A percentile compares a stretch with the other conserved stretches of the same genome.
phyloP scores from a whole-genome alignment of 2,888 invertebrate genomes.

The Lasioglossum marginatum region DNA sequence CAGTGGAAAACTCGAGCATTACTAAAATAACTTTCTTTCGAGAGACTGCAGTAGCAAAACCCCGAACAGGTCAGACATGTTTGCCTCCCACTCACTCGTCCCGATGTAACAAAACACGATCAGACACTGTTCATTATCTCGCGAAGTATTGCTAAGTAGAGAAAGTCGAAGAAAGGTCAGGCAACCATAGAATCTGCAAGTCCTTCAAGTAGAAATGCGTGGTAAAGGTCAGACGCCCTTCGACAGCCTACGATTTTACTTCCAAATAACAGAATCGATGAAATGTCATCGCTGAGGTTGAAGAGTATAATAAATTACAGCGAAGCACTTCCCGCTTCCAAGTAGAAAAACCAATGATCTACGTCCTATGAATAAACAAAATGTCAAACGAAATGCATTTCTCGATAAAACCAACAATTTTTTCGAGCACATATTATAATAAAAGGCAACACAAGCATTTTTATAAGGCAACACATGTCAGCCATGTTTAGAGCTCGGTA shows the following conservation, averaged over 20 bases:
- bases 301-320: background rate
- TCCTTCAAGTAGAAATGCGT: background rate
- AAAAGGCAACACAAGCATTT: too few species aligned
- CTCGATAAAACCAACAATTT: background rate
- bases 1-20: background rate
- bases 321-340: background rate
- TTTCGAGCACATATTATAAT: too few species aligned
- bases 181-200: background rate
- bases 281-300: background rate
- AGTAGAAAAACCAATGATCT: background rate
- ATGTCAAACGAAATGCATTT: background rate
- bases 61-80: background rate
- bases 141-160: background rate
- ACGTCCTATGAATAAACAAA: too few species aligned
- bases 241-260: background rate
- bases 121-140: background rate
- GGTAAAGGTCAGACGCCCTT: background rate
- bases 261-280: background rate
- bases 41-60: background rate
- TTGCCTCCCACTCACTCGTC: background rate
- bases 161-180: background rate
- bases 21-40: background rate
- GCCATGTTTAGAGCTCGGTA: too few species aligned
- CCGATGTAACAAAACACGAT: background rate
- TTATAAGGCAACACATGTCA: too few species aligned